A percentile compares a stretch with the other conserved stretches of the same genome.
Conservation (phyloP, 2,113 vertebrate species). For the Chlamydotis undulata region DNA sequence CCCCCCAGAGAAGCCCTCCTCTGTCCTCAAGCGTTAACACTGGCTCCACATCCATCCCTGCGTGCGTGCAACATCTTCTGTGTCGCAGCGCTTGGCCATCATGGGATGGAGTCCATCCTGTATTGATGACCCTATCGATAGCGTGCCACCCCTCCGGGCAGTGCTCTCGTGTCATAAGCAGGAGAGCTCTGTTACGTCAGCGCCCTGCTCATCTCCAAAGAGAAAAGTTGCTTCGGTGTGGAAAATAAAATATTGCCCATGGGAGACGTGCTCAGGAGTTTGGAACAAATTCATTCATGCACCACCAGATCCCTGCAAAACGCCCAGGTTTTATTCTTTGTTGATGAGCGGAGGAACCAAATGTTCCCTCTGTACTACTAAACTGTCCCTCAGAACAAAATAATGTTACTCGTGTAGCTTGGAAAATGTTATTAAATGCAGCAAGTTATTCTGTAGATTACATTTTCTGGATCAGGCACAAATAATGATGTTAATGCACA, state of each 20-base stretch:
- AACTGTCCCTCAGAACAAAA: neutral
- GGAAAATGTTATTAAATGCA: neutral
- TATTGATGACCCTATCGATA: neutral
- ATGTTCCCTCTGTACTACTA: neutral
- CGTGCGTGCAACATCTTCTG: accelerated
- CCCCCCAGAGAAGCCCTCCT: neutral
- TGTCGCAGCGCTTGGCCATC: accelerated
- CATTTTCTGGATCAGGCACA: neutral
- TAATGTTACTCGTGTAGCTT: neutral
- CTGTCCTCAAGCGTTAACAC: neutral
- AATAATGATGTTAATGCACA: neutral
- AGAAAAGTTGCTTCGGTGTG: neutral
- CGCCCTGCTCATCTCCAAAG: neutral
- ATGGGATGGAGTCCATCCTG: neutral
- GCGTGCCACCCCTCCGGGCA: neutral
- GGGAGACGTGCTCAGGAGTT: neutral
- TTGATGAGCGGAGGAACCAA: neutral
- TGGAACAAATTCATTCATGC: slow-evolving; percentile 29
- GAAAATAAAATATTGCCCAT: slow-evolving; percentile 38
- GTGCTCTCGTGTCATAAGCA: neutral
- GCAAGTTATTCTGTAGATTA: neutral
- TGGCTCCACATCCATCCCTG: neutral
- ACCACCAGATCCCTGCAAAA: neutral
- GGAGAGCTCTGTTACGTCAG: neutral
- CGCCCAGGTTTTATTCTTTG: neutral